These are phyloP conservation scores for Oxycera nigricornis DNA, from an alignment of 2,888 invertebrate species.

Conservation along the genomic window DNA sequence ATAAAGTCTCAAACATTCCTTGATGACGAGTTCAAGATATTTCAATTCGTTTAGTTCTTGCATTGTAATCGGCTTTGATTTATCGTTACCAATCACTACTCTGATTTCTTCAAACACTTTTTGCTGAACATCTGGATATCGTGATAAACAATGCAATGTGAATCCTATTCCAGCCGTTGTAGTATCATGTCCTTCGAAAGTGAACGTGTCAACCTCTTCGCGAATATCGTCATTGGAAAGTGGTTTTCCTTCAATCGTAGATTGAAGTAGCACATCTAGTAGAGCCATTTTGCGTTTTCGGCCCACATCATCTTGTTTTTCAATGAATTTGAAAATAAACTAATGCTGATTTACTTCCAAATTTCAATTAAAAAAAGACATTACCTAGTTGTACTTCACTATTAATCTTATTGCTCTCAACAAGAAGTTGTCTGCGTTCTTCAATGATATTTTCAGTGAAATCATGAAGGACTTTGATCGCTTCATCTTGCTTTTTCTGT, in stretches of 20 bases:
- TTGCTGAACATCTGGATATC: slow-evolving; percentile 57
- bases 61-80: slow-evolving; percentile 51
- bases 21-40: slow-evolving; percentile 46
- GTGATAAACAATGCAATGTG: slow-evolving; percentile 59
- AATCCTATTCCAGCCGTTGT: slow-evolving; percentile 60
- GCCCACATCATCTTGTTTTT: slow-evolving; percentile 56
- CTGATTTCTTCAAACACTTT: slow-evolving; percentile 57
- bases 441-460: slow-evolving; percentile 57
- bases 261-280: slow-evolving; percentile 67
- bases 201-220: slow-evolving; percentile 72
- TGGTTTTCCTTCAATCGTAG: slow-evolving; percentile 64
- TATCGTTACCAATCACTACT: slow-evolving; percentile 53
- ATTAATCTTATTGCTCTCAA: neutral
- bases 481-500: slow-evolving; percentile 45
- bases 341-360: neutral
- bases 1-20: slow-evolving; percentile 46
- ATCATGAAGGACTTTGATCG: slow-evolving; percentile 54
- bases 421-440: slow-evolving; percentile 50
- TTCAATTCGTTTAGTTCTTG: slow-evolving; percentile 42
- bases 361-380: neutral
- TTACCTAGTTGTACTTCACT: neutral
- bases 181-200: slow-evolving; percentile 66
- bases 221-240: slow-evolving; percentile 66
- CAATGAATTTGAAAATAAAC: neutral
- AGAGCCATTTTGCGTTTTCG: slow-evolving; percentile 68